phyloP scores from a whole-genome alignment of 2,797 vertebrate species.

The Philypnodon macrostomus region DNA sequence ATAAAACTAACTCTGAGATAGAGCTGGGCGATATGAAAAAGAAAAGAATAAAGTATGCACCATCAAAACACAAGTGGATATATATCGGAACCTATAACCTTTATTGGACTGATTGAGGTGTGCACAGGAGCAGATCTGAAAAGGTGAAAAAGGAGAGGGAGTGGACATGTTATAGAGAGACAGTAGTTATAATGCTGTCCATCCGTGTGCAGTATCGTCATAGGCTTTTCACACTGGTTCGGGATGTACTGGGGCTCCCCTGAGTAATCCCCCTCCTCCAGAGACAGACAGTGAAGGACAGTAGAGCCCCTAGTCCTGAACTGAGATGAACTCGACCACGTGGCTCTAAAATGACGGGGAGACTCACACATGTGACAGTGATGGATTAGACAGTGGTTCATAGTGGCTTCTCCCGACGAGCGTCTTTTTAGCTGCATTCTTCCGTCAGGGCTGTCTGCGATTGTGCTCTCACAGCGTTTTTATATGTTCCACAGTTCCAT shows the following conservation, averaged over 20 bases:
- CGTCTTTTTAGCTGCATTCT: constrained; percentile 18
- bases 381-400: constrained; percentile 33
- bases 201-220: constrained; percentile 35
- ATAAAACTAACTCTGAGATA: constrained; percentile 5
- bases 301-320: constrained; percentile 25
- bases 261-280: constrained; percentile 32
- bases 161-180: constrained; percentile 52
- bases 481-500: not conserved
- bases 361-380: constrained; percentile 37
- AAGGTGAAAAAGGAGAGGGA: constrained; percentile 47
- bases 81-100: constrained; percentile 72
- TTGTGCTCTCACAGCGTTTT: constrained; percentile 19
- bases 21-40: too few relatives aligned
- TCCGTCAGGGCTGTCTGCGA: constrained; percentile 21
- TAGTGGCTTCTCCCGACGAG: constrained; percentile 25
- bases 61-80: too few relatives aligned
- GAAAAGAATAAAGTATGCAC: too few relatives aligned
- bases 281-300: constrained; percentile 26
- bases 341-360: constrained; percentile 24
- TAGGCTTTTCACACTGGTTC: constrained; percentile 58
- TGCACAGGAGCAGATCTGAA: constrained; percentile 62
- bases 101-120: constrained; percentile 74
- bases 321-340: constrained; percentile 27
- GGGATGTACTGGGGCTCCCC: constrained; percentile 24
- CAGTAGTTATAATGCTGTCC: constrained; percentile 45